Conservation (phyloP, 2,113 vertebrate species). For the Choloepus hoffmanni region DNA sequence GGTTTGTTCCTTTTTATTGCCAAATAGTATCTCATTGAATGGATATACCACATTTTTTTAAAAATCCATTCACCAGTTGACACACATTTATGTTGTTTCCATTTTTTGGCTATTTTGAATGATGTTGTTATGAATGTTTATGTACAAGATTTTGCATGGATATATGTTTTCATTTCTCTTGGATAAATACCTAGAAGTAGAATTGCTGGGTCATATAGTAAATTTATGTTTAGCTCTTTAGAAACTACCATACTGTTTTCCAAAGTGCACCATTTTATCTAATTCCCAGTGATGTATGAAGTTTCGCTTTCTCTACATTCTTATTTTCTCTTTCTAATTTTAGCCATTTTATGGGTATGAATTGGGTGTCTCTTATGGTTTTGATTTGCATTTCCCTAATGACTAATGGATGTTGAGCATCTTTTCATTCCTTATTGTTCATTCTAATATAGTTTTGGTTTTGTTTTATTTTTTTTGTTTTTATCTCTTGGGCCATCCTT, state of each 20-base stretch:
- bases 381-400: neutral
- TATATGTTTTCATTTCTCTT: no score
- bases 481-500: neutral
- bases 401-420: neutral
- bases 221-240: neutral
- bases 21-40: neutral
- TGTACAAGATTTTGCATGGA: neutral
- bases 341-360: neutral
- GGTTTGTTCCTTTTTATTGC: conserved; percentile 22
- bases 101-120: neutral
- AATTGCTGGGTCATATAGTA: neutral
- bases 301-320: neutral
- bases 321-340: neutral
- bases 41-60: neutral
- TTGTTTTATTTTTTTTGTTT: neutral
- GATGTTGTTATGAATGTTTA: neutral
- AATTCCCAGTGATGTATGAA: no score
- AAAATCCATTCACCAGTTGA: neutral
- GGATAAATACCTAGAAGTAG: no score
- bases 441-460: neutral
- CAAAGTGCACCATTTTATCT: no score
- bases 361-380: neutral
- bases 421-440: neutral
- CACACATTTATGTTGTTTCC: neutral
- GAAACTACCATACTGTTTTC: neutral